Conservation (phyloP, 1,140 invertebrate genomes). For the Eubasilissa regina region DNA sequence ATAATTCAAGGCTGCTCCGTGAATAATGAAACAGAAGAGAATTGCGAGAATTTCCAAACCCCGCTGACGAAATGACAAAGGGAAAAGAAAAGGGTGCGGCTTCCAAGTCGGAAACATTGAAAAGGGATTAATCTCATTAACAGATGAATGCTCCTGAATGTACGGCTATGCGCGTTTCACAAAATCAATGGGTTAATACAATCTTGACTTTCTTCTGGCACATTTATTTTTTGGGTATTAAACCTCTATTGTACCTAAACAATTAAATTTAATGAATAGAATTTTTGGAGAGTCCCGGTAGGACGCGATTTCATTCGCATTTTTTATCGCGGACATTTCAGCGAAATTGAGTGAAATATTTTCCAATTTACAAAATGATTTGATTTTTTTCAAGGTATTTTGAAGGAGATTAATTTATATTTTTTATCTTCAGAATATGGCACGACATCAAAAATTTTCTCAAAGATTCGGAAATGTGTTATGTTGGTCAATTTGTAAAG, state of each 20-base stretch:
- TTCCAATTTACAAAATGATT: no score
- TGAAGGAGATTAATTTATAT: no score
- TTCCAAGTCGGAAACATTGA: constrained; percentile 17
- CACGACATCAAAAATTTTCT: no score
- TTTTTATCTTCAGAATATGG: no score
- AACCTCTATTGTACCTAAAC: constrained; percentile 1
- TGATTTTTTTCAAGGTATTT: no score
- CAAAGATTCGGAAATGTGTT: no score
- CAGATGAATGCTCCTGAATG: constrained; percentile 24
- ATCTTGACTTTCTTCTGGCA: constrained; percentile 9
- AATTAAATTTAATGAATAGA: constrained; percentile 19
- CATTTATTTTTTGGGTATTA: constrained; percentile 24
- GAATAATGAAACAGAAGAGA: constrained; percentile 10
- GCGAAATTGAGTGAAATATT: no score
- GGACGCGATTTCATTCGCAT: not conserved
- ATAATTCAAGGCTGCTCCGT: constrained; percentile 1
- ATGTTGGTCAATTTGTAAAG: no score
- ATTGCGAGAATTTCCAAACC: not conserved
- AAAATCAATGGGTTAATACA: constrained; percentile 23
- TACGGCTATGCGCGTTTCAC: not conserved
- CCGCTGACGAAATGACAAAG: constrained; percentile 5
- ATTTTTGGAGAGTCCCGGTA: not conserved
- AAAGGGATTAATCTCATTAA: constrained; percentile 24
- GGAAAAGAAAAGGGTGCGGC: not conserved
- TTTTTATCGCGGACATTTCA: not conserved